These are phyloP conservation scores for Whitmania pigra DNA, from an alignment of 1,140 invertebrate genomes.

Conservation along the genomic window DNA sequence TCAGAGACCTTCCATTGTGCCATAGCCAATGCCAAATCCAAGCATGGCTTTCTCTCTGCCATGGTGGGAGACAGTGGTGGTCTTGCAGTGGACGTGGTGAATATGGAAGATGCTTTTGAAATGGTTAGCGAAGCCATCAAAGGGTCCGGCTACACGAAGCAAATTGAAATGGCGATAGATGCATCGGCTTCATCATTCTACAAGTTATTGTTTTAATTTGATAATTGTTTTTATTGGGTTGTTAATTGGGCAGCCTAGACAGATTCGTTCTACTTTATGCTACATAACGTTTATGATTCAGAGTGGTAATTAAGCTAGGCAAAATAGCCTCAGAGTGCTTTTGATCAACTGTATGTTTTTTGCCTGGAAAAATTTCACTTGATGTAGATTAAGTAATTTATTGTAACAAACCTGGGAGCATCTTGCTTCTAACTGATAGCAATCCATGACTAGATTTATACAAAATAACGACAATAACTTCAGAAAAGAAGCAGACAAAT, in stretches of 20 bases:
- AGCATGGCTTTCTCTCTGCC: conserved; percentile 21
- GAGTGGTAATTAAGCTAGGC: too few relatives aligned
- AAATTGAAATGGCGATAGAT: neutral
- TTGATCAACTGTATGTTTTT: too few relatives aligned
- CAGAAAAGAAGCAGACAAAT: conserved; percentile 2
- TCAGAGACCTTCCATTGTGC: conserved; percentile 91
- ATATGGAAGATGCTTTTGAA: neutral
- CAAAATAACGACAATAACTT: neutral
- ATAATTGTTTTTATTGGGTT: too few relatives aligned
- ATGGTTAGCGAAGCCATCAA: conserved; percentile 9
- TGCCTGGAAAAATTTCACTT: too few relatives aligned
- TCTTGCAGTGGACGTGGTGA: neutral
- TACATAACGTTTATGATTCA: too few relatives aligned
- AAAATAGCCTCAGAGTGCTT: too few relatives aligned
- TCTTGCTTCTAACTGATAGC: too few relatives aligned
- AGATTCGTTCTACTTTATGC: too few relatives aligned
- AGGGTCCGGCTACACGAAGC: neutral
- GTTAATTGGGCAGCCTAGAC: too few relatives aligned
- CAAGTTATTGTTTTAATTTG: neutral
- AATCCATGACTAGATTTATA: too few relatives aligned
- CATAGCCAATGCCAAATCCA: conserved; percentile 79
- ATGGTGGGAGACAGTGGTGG: neutral
- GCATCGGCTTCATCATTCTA: neutral
- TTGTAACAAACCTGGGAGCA: too few relatives aligned
- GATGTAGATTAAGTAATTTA: too few relatives aligned